A percentile compares a stretch with the other conserved stretches of the same genome.
These are phyloP conservation scores for Kryptopterus vitreolus DNA, from an alignment of 2,797 vertebrate species.

Conservation along the genomic window DNA sequence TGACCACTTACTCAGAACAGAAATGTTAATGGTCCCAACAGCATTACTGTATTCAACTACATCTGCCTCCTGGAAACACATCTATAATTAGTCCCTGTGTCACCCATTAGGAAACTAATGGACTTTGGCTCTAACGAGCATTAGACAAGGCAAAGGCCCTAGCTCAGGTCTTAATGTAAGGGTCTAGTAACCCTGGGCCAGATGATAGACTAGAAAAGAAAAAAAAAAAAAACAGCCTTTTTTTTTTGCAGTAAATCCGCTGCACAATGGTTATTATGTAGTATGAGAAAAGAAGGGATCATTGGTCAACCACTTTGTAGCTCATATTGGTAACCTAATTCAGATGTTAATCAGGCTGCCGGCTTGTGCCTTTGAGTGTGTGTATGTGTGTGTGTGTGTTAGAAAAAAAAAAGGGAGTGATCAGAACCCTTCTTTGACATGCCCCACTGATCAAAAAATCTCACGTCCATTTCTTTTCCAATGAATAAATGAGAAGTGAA, in stretches of 20 bases:
- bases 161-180: conserved; percentile 74
- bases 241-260: conserved; percentile 75
- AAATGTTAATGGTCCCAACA: conserved; percentile 83
- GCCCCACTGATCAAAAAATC: conserved; percentile 1
- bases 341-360: conserved; percentile 59
- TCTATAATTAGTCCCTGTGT: conserved; percentile 80
- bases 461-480: conserved; percentile 1
- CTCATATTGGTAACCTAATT: conserved; percentile 56
- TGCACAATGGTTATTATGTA: conserved; percentile 79
- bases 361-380: conserved; percentile 31
- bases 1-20: conserved; percentile 85
- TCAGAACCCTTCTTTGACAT: background rate
- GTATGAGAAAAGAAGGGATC: conserved; percentile 70
- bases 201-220: conserved; percentile 61
- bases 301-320: conserved; percentile 64
- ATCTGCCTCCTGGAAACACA: conserved; percentile 79
- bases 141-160: conserved; percentile 66
- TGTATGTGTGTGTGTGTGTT: background rate
- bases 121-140: conserved; percentile 76
- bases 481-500: conserved; percentile 15
- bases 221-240: conserved; percentile 61
- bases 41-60: conserved; percentile 79
- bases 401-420: conserved; percentile 7
- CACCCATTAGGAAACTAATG: conserved; percentile 76
- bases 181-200: conserved; percentile 72